Base-by-base conservation (phyloP, 2,113 vertebrate genomes). In the Verasper variegatus region DNA sequence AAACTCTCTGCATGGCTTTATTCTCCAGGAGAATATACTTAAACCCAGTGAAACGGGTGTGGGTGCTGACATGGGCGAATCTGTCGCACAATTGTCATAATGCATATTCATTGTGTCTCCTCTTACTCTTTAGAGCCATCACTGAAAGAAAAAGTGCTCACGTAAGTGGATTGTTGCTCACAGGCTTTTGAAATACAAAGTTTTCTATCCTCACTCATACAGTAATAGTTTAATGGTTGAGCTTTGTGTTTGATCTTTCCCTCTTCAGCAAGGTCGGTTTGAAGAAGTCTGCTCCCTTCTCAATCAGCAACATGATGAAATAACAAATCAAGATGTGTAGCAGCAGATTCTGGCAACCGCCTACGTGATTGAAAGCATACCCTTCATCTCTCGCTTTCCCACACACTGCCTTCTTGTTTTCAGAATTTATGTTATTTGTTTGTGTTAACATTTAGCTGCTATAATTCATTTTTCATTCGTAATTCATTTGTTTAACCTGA, bases 101-200 rank as follows among this genome's bases (percentile, higher is more conserved):
- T 80, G 13, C 15, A 14, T 59, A 11, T 58, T 49, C 17, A 45
- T 12, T 63, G 6, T 52, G 6, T 52, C 14, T 68, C 8, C 20
- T 73, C 14, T 79, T 65, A 2, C 24, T 88, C 47, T 35, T 40
- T 40, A 94, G 93, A 90, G 49, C 78, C 86, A 0, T 80, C 91
- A 4, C 0, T 92, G 20, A 94, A 91, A 80, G 91, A 93, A 14
- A 90, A 88, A 83, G 73, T 93, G n/a, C 67, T 93, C 7, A 89
- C 37, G 93, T 95, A 74, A 93, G 94, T 90, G 9, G 6, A 57
- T 61, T n/a, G 31, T 40, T 54, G 0, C 51, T 15, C 21, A 60
- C 2, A 31, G n/a, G 15, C 18, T 4, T 45, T 10, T 37, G 35
- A 42, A 59, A 54, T 27, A 11, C 10, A 63, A 45, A 66, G 9